Base-by-base conservation (phyloP, 2,797 vertebrate species). In the Poliocrania exsul region DNA sequence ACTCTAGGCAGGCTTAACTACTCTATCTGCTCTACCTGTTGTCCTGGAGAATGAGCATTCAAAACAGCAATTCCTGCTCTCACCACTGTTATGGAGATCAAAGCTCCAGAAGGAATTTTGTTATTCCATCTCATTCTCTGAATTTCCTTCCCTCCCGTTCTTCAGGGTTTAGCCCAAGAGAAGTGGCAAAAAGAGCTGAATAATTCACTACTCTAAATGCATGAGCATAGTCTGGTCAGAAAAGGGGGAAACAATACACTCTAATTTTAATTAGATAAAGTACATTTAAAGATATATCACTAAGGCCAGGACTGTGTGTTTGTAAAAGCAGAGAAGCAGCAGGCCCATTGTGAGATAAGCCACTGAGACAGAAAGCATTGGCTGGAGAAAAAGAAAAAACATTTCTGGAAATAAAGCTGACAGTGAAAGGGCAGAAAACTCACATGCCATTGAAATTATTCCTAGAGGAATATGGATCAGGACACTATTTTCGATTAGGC, bases 341-440 rank as follows among this genome's bases (percentile, higher is more conserved):
- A 57, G 33, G 31, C 15, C 40, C 57, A 50, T 3, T 54, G 40
- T 42, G 85, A 88, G 47, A 91, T 90, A 78, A 96, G 20, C 57
- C 47, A 72, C 65, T 62, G 54, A 46, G 57, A 67, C 38, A 80
- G 65, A 92, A 81, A 67, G 13, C 13, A 2, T 2, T 38, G 57
- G 51, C 46, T 67, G 31, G 64, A 37, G 47, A 47, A 83, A 62
- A 10, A 33, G 9, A 28, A 81, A 38, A 69, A 53, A n/a, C 23
- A 51, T 51, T 69, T 84, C 46, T 88, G 54, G 69, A 82, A 83
- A 86, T 46, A 54, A 81, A 72, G 50, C 25, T 71, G 61, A 71
- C 50, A 89, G 17, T 7, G 44, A 42, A 84, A 91, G 38, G 29
- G 54, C 61, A 75, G 54, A 91, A 87, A 89, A 78, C 26, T 58